phyloP scores from a whole-genome alignment of 2,888 invertebrate species.

The Drosophila hamatofila region DNA sequence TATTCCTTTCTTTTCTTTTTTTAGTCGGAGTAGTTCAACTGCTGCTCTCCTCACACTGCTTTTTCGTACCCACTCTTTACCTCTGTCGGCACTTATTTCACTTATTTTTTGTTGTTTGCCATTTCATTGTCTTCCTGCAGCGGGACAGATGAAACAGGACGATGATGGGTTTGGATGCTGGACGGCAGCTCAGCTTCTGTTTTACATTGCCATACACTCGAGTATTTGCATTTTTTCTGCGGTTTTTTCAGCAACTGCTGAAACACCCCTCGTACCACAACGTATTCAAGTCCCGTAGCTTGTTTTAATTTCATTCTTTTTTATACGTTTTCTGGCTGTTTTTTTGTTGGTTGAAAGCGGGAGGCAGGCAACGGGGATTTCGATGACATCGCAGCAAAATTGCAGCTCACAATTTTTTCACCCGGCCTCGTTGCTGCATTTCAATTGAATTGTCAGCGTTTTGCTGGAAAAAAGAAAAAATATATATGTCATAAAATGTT shows the following conservation, averaged over 20 bases:
- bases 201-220: conserved; percentile 53
- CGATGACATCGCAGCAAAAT: conserved; percentile 62
- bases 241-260: conserved; percentile 20
- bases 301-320: conserved; percentile 67
- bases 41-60: not conserved
- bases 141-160: conserved; percentile 41
- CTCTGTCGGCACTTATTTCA: conserved; percentile 26
- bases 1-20: not conserved
- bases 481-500: conserved; percentile 49
- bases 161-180: conserved; percentile 31
- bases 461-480: conserved; percentile 31
- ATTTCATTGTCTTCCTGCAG: conserved; percentile 58
- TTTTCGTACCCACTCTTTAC: not conserved
- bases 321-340: conserved; percentile 19
- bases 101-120: conserved; percentile 36
- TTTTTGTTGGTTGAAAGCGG: conserved; percentile 11
- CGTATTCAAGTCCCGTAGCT: conserved; percentile 31
- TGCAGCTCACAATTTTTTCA: conserved; percentile 39
- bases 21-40: not conserved
- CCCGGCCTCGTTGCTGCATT: conserved; percentile 31
- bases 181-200: conserved; percentile 37
- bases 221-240: conserved; percentile 59
- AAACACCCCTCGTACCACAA: conserved; percentile 9
- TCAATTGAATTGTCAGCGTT: conserved; percentile 74
- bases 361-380: conserved; percentile 10